Evolutionary conservation across 1,140 invertebrate species (phyloP).

Genomic region (Acromyrmex echinatior): DNA sequence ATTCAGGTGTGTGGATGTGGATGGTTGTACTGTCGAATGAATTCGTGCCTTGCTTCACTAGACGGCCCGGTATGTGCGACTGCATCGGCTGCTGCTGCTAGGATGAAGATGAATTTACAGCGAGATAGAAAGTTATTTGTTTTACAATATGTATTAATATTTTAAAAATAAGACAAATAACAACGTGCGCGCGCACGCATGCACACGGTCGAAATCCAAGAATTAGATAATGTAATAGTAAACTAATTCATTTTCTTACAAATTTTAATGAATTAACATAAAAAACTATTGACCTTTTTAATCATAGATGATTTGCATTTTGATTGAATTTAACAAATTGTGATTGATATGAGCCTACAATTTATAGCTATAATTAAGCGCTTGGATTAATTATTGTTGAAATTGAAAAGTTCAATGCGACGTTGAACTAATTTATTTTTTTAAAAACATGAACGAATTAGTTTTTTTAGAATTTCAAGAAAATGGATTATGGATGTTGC

Average conservation of each 20-base stretch:
- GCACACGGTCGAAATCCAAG: neutral
- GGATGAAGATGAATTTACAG: conserved; percentile 22
- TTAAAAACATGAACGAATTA: conserved; percentile 8
- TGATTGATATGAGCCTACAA: neutral
- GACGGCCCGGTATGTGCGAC: conserved; percentile 84
- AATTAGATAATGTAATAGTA: neutral
- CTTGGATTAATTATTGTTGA: neutral
- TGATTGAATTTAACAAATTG: neutral
- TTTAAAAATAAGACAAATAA: neutral
- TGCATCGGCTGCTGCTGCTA: conserved; percentile 75
- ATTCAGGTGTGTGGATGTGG: conserved; percentile 94
- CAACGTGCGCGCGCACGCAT: too few relatives aligned
- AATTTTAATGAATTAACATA: neutral
- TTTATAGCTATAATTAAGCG: neutral
- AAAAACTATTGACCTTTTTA: neutral
- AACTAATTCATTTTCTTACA: neutral
- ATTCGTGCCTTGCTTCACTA: conserved; percentile 89
- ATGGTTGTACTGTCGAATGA: conserved; percentile 92
- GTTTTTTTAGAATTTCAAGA: neutral
- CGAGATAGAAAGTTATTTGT: neutral
- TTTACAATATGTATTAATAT: neutral
- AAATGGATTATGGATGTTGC: neutral
- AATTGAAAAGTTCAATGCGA: neutral
- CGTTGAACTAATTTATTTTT: neutral
- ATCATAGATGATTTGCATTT: neutral